Conservation (phyloP, 2,888 invertebrate species). For the Calameuta filiformis region DNA sequence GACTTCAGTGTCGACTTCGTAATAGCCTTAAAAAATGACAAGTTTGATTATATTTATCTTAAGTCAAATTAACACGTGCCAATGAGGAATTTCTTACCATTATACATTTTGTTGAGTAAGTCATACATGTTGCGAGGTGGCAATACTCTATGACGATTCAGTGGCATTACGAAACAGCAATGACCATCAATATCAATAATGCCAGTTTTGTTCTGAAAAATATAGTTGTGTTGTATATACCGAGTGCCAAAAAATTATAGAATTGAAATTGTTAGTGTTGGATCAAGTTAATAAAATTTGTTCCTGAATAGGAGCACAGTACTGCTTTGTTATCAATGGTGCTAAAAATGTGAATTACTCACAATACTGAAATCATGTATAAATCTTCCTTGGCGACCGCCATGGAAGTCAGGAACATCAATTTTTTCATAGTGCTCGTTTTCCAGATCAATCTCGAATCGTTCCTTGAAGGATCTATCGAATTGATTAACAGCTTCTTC, state of each 20-base stretch:
- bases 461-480: conserved; percentile 76
- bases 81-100: conserved; percentile 63
- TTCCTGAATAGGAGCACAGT: too few species aligned
- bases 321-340: neutral
- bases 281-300: neutral
- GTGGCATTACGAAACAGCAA: conserved; percentile 91
- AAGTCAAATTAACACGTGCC: neutral
- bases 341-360: conserved; percentile 39
- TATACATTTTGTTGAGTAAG: conserved; percentile 82
- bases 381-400: conserved; percentile 85
- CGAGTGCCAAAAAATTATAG: too few species aligned
- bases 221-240: neutral
- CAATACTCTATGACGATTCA: conserved; percentile 81
- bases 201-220: conserved; percentile 74
- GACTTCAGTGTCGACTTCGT: conserved; percentile 83
- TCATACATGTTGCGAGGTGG: conserved; percentile 85
- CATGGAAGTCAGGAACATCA: conserved; percentile 85
- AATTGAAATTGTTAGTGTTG: neutral
- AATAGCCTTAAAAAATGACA: conserved; percentile 70
- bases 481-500: conserved; percentile 36
- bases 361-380: conserved; percentile 91
- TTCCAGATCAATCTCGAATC: conserved; percentile 81
- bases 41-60: neutral
- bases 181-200: conserved; percentile 81
- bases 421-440: conserved; percentile 84